These are phyloP conservation scores for Empidonax traillii DNA, from an alignment of 2,113 vertebrate species.

Conservation along the genomic window DNA sequence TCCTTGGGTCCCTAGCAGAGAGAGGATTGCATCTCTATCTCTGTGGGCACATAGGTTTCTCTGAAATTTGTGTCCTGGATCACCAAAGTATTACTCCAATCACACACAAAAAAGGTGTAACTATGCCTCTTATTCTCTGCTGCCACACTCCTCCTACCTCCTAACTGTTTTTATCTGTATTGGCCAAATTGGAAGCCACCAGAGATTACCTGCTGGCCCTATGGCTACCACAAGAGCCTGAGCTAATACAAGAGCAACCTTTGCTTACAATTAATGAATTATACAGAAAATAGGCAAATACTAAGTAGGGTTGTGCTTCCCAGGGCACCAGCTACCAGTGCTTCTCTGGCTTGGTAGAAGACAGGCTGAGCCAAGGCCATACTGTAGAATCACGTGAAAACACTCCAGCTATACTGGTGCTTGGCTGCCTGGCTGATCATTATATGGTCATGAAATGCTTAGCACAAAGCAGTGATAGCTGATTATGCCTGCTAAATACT, in stretches of 20 bases:
- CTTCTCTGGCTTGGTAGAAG: background rate
- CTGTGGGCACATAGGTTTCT: accelerated
- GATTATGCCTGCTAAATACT: background rate
- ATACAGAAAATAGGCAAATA: background rate
- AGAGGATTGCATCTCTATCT: background rate
- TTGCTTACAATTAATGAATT: background rate
- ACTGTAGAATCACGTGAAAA: background rate
- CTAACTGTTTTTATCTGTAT: background rate
- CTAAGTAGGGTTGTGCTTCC: background rate
- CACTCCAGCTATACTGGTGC: background rate
- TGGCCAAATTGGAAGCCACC: background rate
- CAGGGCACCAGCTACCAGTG: background rate
- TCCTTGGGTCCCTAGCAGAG: background rate
- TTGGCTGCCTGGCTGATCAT: background rate
- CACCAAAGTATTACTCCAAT: background rate
- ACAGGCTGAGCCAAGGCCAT: background rate
- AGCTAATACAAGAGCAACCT: background rate
- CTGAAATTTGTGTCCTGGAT: background rate
- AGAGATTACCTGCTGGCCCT: background rate
- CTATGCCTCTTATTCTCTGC: background rate
- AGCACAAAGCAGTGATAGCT: background rate
- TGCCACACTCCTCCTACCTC: background rate
- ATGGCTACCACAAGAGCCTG: background rate
- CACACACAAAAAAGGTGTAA: background rate
- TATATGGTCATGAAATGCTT: background rate